A percentile compares a stretch with the other conserved stretches of the same genome.
Evolutionary conservation across 2,888 invertebrate species (phyloP).

Genomic region (Teleiodes luculella): DNA sequence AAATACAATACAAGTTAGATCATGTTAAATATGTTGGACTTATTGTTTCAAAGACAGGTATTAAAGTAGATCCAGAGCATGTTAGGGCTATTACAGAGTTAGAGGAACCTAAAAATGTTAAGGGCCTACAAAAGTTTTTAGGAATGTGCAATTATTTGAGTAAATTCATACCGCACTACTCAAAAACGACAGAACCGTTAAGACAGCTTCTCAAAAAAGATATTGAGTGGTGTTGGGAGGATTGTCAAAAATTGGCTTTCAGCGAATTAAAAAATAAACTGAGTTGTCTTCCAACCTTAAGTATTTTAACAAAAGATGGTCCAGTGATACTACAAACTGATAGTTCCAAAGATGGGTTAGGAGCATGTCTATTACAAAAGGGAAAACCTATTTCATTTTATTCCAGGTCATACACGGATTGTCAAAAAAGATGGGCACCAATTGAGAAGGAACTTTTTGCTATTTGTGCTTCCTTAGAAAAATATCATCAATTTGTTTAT

Average conservation of each 20-base stretch:
- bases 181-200: background rate
- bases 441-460: constrained; percentile 29
- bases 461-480: constrained; percentile 20
- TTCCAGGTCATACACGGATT: constrained; percentile 30
- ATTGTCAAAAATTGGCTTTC: background rate
- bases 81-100: background rate
- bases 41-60: constrained; percentile 19
- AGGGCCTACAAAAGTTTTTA: constrained; percentile 28
- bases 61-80: background rate
- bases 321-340: constrained; percentile 13
- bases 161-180: constrained; percentile 26
- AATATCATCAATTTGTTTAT: constrained; percentile 28
- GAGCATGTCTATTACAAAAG: constrained; percentile 19
- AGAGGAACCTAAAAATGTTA: constrained; percentile 5
- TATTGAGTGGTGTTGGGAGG: constrained; percentile 8
- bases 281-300: constrained; percentile 3
- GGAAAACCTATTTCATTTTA: constrained; percentile 27
- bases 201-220: constrained; percentile 5
- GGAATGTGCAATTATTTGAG: constrained; percentile 33
- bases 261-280: constrained; percentile 1
- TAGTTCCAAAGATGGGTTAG: constrained; percentile 26
- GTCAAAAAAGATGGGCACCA: constrained; percentile 27
- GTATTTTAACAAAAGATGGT: constrained; percentile 1
- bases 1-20: constrained; percentile 29
- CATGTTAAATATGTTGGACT: constrained; percentile 33